Evolutionary conservation across 2,888 invertebrate genomes (phyloP), one percentile per base, ranked within the genome.

Genomic region (Labia minor): DNA sequence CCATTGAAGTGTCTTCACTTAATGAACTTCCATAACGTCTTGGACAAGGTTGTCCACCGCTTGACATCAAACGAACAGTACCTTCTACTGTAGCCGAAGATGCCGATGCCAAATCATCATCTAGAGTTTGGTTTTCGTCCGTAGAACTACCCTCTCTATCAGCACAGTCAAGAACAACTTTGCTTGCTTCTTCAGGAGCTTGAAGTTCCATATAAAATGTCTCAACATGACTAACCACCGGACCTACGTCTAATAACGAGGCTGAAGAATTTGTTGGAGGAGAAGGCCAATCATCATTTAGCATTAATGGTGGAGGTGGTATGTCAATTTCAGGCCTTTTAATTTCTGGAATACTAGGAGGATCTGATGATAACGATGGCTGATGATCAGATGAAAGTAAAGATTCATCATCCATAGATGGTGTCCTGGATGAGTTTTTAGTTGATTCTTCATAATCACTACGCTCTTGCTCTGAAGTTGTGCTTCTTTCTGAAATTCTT

Each of bases 1-100:
- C 91, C 75, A 91, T 87, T 0, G 92, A 92, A 0, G 92, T 92
- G 73, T 92, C 92, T 77, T 92, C 91, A 4, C 91, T 90, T 77
- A 90, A 90, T 0, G 90, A 88, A 72, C 90, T 88, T 71, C 90
- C 68, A 33, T 68, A 68, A 62, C 65, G 66, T 49, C 66, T 63
- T 2, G 68, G 68, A 20, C 68, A 66, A 21, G 49, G 49, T 16
- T 49, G 49, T 8, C 49, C 49, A 8, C 49, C 89, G 0, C 90
- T 90, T 74, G 89, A 90, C 75, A 89, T 90, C 73, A 88, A 86
- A 75, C 88, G 85, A 0, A 91, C 90, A 0, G 91, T 91, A 18
- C 90, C 90, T 74, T 90, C 91, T 37, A 89, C 80, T 73, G 89
- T 89, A 0, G 89, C 89, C 0, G 88, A 89, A 73, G 77, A 77